Percentiles rank a stretch among this genome's conserved stretches.
phyloP scores from a whole-genome alignment of 1,140 invertebrate species.

The Euura saliciscinereae region DNA sequence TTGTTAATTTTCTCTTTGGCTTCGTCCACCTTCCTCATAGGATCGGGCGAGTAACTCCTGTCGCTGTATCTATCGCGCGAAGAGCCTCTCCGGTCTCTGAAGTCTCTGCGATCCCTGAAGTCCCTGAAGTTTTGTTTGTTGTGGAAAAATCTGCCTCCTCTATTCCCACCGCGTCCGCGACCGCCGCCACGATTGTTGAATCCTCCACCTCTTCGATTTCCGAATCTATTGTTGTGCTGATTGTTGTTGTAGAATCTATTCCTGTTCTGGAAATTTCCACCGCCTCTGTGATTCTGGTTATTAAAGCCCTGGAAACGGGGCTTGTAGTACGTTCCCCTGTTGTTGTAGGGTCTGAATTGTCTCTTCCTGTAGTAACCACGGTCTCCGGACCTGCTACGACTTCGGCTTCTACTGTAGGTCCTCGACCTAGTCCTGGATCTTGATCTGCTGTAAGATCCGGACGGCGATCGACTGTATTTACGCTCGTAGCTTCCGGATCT shows the following conservation, averaged over 20 bases:
- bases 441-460: constrained; percentile 55
- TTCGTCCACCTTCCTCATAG: constrained; percentile 65
- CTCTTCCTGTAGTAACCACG: constrained; percentile 59
- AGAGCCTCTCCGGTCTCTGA: constrained; percentile 45
- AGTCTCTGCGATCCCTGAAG: constrained; percentile 67
- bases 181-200: constrained; percentile 46
- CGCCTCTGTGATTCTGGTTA: constrained; percentile 54
- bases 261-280: constrained; percentile 52
- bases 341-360: constrained; percentile 63
- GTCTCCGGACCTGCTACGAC: constrained; percentile 68
- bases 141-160: constrained; percentile 64
- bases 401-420: constrained; percentile 62
- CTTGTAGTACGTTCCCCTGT: constrained; percentile 77
- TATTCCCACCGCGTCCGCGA: constrained; percentile 59
- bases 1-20: constrained; percentile 69
- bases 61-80: constrained; percentile 62
- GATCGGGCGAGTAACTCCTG: constrained; percentile 66
- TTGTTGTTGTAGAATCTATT: constrained; percentile 56
- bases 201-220: constrained; percentile 43
- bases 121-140: constrained; percentile 68
- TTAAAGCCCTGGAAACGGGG: constrained; percentile 70
- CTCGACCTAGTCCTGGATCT: constrained; percentile 67
- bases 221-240: constrained; percentile 48
- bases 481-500: constrained; percentile 64
- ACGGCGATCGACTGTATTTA: constrained; percentile 60